These are phyloP conservation scores for Indri indri DNA, from an alignment of 2,113 vertebrate species.

Conservation along the genomic window DNA sequence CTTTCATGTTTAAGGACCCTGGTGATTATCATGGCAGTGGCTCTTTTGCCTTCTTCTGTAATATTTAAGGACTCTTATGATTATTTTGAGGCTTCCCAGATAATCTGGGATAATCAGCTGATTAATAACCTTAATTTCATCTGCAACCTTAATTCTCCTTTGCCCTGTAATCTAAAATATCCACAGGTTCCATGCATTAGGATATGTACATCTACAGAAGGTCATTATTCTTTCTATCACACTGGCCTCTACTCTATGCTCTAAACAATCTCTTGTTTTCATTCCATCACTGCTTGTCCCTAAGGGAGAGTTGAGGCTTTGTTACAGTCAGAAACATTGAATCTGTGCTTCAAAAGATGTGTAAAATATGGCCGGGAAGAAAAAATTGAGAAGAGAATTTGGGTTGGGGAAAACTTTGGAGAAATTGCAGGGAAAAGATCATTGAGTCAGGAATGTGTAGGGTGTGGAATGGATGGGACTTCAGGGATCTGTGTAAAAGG, in stretches of 20 bases:
- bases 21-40: background rate
- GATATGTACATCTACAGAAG: background rate
- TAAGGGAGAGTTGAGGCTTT: background rate
- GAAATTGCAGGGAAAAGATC: background rate
- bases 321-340: background rate
- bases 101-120: background rate
- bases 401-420: background rate
- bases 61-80: background rate
- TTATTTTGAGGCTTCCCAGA: background rate
- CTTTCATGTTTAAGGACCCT: background rate
- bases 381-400: background rate
- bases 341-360: background rate
- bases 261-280: background rate
- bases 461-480: background rate
- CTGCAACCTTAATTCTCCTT: background rate
- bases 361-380: background rate
- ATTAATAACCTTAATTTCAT: background rate
- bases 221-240: background rate
- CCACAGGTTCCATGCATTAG: background rate
- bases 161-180: background rate
- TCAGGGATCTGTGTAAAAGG: background rate
- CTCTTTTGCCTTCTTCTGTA: background rate
- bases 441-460: background rate
- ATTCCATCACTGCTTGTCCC: background rate
- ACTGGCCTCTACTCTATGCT: background rate